Evolutionary conservation across 2,888 invertebrate species (phyloP), one percentile per base, ranked within the genome.

Genomic region (Dicycla oo): DNA sequence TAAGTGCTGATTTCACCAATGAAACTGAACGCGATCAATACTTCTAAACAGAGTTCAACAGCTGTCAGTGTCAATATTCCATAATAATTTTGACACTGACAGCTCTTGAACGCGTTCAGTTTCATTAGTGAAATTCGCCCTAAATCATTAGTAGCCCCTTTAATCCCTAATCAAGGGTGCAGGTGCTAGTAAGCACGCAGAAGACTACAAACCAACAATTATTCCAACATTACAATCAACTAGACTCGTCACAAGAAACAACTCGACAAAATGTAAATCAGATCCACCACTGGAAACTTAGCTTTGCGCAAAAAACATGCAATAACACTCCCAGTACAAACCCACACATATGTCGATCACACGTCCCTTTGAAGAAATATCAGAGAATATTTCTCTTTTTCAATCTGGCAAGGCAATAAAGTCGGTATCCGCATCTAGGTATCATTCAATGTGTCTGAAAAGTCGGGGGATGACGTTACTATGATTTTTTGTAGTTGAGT

Each of bases 381-480:
- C 71, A 65, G 45, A 75, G 30, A 66, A 73, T 78, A 69, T 80
- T 74, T 71, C 74, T 69, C 67, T 81, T 76, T 83, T 83, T 68
- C 75, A 85, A 85, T 81, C 73, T 78, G 79, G 78, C 53, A 64
- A 71, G 75, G 75, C 61, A 77, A 85, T 83, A 67, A 77, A 81
- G 81, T 75, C 69, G 53, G 68, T 69, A 70, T 63, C 49, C 49
- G 43, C 60, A 62, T 62, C 75, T 81, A 53, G 62, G 65, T 79
- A 74, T 75, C 71, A 79, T 74, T 80, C 82, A 49, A 63, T 34
- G 53, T 43, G 54, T 61, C 71, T 63, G 68, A 67, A 65, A 73
- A 60, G 56, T 40, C 15, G 53, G 54, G 53, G 78, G 70, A 69
- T 73, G 60, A 61, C 30, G 54, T 71, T 70, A 56, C 69, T 63